Evolutionary conservation across 1,140 invertebrate genomes (phyloP).

Genomic region (Sminthurinus signatus): DNA sequence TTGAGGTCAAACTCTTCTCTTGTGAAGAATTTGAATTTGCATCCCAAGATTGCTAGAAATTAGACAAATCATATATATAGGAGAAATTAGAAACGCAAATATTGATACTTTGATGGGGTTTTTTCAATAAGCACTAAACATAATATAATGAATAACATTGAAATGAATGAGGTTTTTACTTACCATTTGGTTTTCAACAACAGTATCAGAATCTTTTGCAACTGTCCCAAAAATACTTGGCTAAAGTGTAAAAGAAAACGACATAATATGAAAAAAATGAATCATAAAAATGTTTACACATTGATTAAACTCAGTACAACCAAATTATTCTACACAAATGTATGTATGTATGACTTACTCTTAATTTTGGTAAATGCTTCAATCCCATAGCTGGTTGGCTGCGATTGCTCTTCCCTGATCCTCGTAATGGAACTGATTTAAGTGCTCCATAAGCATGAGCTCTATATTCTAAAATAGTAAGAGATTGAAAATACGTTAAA

Average conservation of each 20-base stretch:
- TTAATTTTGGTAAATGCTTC: slow-evolving; percentile 65
- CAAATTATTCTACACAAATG: not conserved
- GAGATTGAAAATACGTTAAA: no score
- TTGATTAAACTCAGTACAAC: not conserved
- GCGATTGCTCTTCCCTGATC: slow-evolving; percentile 63
- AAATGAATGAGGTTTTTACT: not conserved
- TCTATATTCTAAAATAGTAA: slow-evolving; percentile 47
- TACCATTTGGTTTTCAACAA: slow-evolving; percentile 1
- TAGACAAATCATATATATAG: no score
- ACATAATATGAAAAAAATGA: no score
- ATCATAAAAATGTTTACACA: slow-evolving; percentile 1
- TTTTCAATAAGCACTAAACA: no score
- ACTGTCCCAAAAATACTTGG: slow-evolving; percentile 59
- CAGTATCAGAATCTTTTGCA: slow-evolving; percentile 41
- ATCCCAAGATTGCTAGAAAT: slow-evolving; percentile 3
- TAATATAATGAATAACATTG: no score
- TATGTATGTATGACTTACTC: slow-evolving; percentile 55
- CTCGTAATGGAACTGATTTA: slow-evolving; percentile 56
- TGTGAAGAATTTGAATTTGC: no score
- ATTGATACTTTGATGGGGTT: no score
- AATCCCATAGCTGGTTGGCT: slow-evolving; percentile 69
- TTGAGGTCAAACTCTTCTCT: no score
- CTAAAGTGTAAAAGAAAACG: slow-evolving; percentile 50
- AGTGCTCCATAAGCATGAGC: slow-evolving; percentile 58
- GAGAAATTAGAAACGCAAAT: no score